Evolutionary conservation across 2,113 vertebrate species (phyloP).

Genomic region (Gopherus flavomarginatus): DNA sequence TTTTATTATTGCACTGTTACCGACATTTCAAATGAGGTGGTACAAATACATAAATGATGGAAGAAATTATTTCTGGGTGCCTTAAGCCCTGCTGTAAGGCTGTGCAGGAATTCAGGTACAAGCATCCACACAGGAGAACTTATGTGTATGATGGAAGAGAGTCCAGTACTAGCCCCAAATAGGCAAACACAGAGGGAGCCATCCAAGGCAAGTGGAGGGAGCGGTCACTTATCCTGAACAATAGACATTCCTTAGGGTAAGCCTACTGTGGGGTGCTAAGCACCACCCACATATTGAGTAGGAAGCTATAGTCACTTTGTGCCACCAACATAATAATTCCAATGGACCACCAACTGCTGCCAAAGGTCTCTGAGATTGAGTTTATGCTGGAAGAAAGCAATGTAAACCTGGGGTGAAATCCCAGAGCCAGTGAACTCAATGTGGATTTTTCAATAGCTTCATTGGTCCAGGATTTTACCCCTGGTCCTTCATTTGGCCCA

Average conservation of each 20-base stretch:
- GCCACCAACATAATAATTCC: neutral
- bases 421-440: neutral
- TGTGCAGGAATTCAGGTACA: neutral
- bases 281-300: neutral
- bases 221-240: neutral
- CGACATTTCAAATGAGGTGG: neutral
- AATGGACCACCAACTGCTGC: neutral
- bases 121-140: neutral
- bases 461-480: neutral
- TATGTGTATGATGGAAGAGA: neutral
- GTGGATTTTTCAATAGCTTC: neutral
- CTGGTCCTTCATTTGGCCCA: neutral
- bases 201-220: neutral
- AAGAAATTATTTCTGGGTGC: neutral
- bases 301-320: neutral
- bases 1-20: neutral
- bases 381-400: neutral
- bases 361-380: neutral
- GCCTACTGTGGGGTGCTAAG: neutral
- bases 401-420: neutral
- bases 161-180: neutral
- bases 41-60: neutral
- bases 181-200: neutral
- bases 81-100: neutral
- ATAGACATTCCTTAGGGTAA: neutral